A percentile compares a stretch with the other conserved stretches of the same genome.
These are phyloP conservation scores for Antedon bifida DNA, from an alignment of 35 echinoderm and acorn worm genomes.

Conservation along the genomic window DNA sequence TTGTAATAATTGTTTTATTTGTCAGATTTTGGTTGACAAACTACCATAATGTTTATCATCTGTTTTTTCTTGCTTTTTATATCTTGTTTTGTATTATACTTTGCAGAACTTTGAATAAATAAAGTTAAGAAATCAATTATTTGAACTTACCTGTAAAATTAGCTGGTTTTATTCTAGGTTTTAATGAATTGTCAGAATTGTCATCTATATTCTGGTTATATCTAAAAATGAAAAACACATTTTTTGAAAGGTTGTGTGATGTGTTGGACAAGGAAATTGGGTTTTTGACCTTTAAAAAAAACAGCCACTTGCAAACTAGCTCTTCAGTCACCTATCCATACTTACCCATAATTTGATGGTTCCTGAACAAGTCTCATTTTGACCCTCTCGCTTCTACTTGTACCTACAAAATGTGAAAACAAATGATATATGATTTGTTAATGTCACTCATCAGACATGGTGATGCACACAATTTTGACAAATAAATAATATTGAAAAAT, in stretches of 20 bases:
- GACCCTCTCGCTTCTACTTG: neutral
- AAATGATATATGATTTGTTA: no score
- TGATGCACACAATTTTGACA: no score
- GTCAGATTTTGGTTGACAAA: no score
- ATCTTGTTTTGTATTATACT: neutral
- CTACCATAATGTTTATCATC: neutral
- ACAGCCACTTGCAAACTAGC: no score
- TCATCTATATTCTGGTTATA: neutral
- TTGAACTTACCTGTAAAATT: slow-evolving; percentile 40
- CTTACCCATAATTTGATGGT: slow-evolving; percentile 20
- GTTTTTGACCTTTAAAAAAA: neutral
- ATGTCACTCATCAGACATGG: no score
- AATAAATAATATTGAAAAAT: no score
- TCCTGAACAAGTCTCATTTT: slow-evolving; percentile 11
- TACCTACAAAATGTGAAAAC: no score
- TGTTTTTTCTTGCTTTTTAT: neutral
- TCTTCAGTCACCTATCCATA: no score
- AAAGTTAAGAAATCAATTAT: neutral
- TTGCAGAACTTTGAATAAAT: neutral
- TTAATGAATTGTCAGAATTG: neutral
- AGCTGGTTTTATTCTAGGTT: slow-evolving; percentile 28
- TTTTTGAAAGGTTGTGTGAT: neutral
- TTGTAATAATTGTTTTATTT: no score
- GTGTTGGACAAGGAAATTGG: neutral
- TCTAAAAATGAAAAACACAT: neutral